A percentile compares a stretch with the other conserved stretches of the same genome.
These are phyloP conservation scores for Papilio polytes DNA, from an alignment of 1,140 invertebrate species.

Conservation along the genomic window DNA sequence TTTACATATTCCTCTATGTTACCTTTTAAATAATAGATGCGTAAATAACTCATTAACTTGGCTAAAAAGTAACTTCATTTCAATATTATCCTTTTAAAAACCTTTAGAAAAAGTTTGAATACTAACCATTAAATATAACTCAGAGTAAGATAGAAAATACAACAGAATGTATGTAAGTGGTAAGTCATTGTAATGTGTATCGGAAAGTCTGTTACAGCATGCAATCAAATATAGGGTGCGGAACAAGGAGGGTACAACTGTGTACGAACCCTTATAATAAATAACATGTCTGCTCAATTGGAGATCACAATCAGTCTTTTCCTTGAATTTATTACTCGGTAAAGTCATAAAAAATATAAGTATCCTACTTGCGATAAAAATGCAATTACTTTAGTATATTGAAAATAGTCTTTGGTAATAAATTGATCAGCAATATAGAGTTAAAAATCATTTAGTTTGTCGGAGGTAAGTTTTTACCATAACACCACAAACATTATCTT, in stretches of 20 bases:
- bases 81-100: too few species aligned
- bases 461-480: too few species aligned
- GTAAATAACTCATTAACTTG: too few species aligned
- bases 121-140: too few species aligned
- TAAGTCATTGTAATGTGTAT: neutral
- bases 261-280: slow-evolving; percentile 4
- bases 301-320: slow-evolving; percentile 19
- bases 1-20: too few species aligned
- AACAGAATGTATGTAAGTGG: too few species aligned
- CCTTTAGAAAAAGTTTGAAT: too few species aligned
- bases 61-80: too few species aligned
- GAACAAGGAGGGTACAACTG: neutral
- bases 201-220: neutral
- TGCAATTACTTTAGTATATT: neutral
- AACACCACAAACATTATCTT: too few species aligned
- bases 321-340: slow-evolving; percentile 1
- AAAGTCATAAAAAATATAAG: neutral
- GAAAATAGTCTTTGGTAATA: neutral
- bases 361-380: neutral
- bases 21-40: too few species aligned
- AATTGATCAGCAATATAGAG: neutral
- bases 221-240: neutral
- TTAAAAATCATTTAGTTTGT: neutral
- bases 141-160: too few species aligned
- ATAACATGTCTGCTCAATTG: slow-evolving; percentile 20